Conservation (phyloP, 1,140 invertebrate genomes). For the Chelonus insularis region DNA sequence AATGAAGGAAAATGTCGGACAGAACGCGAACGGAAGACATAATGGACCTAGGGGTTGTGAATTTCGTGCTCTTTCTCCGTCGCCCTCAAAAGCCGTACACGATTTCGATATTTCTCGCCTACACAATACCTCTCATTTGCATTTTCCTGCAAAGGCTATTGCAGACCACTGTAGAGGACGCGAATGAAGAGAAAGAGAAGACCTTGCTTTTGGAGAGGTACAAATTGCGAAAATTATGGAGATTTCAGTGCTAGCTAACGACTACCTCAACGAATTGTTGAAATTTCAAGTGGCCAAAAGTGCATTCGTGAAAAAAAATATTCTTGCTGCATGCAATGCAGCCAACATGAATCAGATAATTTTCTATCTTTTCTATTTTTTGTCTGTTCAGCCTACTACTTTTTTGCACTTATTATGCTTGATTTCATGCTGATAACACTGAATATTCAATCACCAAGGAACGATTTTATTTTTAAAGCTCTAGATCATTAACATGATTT, state of each 20-base stretch:
- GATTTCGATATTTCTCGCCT: conserved; percentile 17
- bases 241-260: conserved; percentile 26
- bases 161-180: background rate
- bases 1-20: background rate
- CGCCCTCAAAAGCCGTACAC: background rate
- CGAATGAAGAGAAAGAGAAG: conserved; percentile 8
- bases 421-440: too few species aligned
- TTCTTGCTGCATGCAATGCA: too few species aligned
- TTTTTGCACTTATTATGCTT: too few species aligned
- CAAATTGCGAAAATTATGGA: conserved; percentile 35
- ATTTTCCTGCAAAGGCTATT: conserved; percentile 4
- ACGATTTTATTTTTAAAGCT: too few species aligned
- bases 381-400: too few species aligned
- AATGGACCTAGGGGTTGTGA: conserved; percentile 5
- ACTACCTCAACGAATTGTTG: conserved; percentile 22
- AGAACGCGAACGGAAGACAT: conserved; percentile 19
- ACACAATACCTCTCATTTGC: conserved; percentile 20
- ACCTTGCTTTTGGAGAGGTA: conserved; percentile 9
- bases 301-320: too few species aligned
- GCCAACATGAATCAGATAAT: too few species aligned
- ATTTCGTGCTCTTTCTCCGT: background rate
- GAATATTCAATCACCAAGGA: too few species aligned
- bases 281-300: conserved; percentile 20
- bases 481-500: too few species aligned
- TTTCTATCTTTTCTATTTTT: too few species aligned